Evolutionary conservation across 2,888 invertebrate genomes (phyloP), one percentile per base, ranked within the genome.

Genomic region (Acleris cristana): DNA sequence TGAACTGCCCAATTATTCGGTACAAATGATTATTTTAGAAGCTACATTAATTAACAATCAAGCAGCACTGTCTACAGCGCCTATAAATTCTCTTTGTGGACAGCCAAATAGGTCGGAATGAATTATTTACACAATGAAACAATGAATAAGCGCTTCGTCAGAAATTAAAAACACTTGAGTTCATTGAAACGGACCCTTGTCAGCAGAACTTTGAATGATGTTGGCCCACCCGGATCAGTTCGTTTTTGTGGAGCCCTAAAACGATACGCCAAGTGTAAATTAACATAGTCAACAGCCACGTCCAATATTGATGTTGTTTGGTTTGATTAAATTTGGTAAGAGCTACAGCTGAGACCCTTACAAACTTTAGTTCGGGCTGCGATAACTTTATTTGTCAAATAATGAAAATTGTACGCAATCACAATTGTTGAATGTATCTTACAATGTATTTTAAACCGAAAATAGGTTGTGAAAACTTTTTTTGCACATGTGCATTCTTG

Each of bases 121-220:
- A 70, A 74, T 74, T 71, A 70, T 72, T 73, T 71, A 72, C 65
- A 66, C 70, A 74, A 73, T 73, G 70, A 73, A 79, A 77, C 75
- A 76, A 74, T 74, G 71, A 72, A 72, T 69, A 73, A 71, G 65
- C 70, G 72, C 73, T 77, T 74, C 73, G 72, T 76, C 76, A 80
- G 74, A 77, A 80, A 81, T 82, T 81, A 80, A 81, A 81, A 80
- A 75, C 77, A 79, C 73, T 81, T 72, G 73, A 77, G 73, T 78
- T 79, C 79, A 80, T 75, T 77, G 75, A 73, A 73, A 69, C 65
- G 70, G 74, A 82, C 84, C 84, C 83, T 79, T 77, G 77, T 84
- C 84, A 81, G 70, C 64, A 58, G 64, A 83, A 84, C 71, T 83
- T 82, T 71, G 75, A 75, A 72, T 72, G 71, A 74, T 72, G 73